Conservation (phyloP, 2,888 invertebrate genomes). For the Rhodophaea formosa region DNA sequence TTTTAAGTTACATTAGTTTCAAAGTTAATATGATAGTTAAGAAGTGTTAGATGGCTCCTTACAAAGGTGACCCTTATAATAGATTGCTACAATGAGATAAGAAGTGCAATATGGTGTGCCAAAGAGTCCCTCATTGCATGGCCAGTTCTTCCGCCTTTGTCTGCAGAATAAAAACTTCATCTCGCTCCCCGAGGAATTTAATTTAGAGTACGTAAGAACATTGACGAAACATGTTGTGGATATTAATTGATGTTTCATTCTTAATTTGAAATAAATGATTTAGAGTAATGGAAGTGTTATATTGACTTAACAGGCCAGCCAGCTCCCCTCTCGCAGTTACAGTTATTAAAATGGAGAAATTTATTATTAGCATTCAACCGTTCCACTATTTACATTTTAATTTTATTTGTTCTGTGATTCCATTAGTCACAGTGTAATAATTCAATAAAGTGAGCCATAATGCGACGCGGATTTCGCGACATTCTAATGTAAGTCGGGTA, state of each 20-base stretch:
- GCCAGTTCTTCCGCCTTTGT: slow-evolving; percentile 64
- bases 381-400: slow-evolving; percentile 79
- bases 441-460: slow-evolving; percentile 58
- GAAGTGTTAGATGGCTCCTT: neutral
- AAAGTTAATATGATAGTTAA: no score
- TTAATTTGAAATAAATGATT: no score
- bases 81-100: slow-evolving; percentile 29
- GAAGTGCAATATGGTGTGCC: slow-evolving; percentile 32
- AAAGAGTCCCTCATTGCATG: slow-evolving; percentile 43
- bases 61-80: neutral
- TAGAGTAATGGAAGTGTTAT: slow-evolving; percentile 82
- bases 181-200: slow-evolving; percentile 79
- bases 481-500: slow-evolving; percentile 37
- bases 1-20: no score
- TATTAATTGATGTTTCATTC: no score
- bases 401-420: slow-evolving; percentile 80
- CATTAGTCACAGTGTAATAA: slow-evolving; percentile 74
- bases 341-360: slow-evolving; percentile 82
- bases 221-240: no score
- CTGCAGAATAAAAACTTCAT: slow-evolving; percentile 77
- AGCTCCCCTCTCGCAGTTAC: slow-evolving; percentile 73
- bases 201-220: slow-evolving; percentile 81
- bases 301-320: slow-evolving; percentile 80
- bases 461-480: slow-evolving; percentile 38
- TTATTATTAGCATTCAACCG: slow-evolving; percentile 79